Evolutionary conservation across 53 echinoderm and acorn worm genomes (phyloP).

Genomic region (Actinopyga echinites): DNA sequence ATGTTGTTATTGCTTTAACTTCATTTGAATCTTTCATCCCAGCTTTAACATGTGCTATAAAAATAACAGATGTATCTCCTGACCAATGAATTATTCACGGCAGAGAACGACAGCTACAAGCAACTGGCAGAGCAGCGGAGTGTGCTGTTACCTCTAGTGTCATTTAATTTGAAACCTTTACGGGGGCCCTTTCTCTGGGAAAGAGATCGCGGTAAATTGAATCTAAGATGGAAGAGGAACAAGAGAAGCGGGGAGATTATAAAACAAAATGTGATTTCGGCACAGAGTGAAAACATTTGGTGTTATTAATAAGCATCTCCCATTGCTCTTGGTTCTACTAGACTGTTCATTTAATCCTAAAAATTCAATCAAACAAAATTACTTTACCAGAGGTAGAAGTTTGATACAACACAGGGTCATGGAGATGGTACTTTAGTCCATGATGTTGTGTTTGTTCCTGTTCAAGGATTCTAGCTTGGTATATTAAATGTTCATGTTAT

Average conservation of each 20-base stretch:
- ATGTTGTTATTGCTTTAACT: too few species aligned
- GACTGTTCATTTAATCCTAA: too few species aligned
- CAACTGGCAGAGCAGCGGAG: not conserved
- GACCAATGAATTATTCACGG: constrained; percentile 13
- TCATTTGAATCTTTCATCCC: not conserved
- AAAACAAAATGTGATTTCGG: not conserved
- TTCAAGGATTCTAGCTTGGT: too few species aligned
- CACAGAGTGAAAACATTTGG: too few species aligned
- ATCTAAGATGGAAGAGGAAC: not conserved
- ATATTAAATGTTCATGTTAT: too few species aligned
- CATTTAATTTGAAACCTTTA: constrained; percentile 12
- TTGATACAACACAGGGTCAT: too few species aligned
- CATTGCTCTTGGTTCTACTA: too few species aligned
- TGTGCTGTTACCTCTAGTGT: not conserved
- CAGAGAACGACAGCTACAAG: not conserved
- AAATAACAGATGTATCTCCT: not conserved
- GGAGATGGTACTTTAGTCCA: too few species aligned
- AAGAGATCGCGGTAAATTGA: constrained; percentile 12
- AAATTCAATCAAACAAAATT: too few species aligned
- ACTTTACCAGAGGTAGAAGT: too few species aligned
- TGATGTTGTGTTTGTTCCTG: too few species aligned
- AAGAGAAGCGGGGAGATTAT: not conserved
- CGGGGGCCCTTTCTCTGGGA: not conserved
- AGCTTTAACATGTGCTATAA: constrained; percentile 23
- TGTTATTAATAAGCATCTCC: too few species aligned